A percentile compares a stretch with the other conserved stretches of the same genome.
phyloP scores from a whole-genome alignment of 2,113 vertebrate genomes.

The Phalacrocorax brasilianus region DNA sequence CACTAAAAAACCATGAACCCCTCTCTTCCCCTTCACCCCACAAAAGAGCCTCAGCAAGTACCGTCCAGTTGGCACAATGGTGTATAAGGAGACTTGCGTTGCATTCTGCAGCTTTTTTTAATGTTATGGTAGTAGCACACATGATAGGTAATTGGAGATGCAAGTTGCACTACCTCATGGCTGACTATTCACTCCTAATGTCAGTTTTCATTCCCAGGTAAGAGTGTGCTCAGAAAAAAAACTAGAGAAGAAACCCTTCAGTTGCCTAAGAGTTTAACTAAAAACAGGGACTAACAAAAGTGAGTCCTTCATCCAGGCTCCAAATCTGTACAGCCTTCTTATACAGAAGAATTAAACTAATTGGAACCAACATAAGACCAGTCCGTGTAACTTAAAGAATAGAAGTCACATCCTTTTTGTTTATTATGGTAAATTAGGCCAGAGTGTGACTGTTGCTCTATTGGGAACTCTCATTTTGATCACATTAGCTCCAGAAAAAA shows the following conservation, averaged over 20 bases:
- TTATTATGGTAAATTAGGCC: background rate
- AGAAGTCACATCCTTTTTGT: background rate
- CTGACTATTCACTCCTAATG: background rate
- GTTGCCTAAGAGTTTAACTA: background rate
- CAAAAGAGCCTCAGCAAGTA: background rate
- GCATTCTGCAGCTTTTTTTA: background rate
- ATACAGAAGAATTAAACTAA: background rate
- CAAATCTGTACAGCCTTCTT: background rate
- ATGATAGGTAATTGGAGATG: background rate
- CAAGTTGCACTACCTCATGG: background rate
- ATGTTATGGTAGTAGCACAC: background rate
- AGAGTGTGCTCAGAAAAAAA: background rate
- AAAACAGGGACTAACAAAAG: background rate
- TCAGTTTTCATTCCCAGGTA: background rate
- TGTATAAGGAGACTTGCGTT: no score
- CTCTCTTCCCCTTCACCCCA: background rate
- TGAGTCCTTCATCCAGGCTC: background rate
- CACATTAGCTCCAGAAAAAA: background rate
- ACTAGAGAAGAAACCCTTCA: background rate
- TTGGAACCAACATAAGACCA: background rate
- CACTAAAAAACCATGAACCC: background rate
- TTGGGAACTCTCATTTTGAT: background rate
- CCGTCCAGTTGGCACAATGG: background rate
- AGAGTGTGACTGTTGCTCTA: background rate
- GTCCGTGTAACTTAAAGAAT: background rate